These are phyloP conservation scores for Aricia agestis DNA, from an alignment of 1,140 invertebrate species.

Conservation along the genomic window DNA sequence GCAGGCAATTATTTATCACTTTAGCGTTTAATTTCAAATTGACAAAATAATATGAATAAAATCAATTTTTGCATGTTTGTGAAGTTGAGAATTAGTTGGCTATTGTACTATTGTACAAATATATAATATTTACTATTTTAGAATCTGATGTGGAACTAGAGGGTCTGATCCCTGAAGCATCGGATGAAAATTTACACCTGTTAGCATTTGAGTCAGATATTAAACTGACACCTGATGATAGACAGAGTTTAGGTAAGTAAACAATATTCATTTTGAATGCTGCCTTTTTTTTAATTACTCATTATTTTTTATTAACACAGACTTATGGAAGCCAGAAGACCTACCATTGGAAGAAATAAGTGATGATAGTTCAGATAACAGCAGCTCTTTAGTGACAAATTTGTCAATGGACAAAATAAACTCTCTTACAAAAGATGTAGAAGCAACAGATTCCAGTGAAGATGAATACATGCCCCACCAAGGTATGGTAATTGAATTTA, in stretches of 20 bases:
- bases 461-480: conserved; percentile 64
- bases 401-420: conserved; percentile 63
- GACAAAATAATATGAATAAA: too few species aligned
- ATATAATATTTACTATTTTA: conserved; percentile 35
- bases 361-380: conserved; percentile 70
- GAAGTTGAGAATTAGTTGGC: too few species aligned
- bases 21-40: not conserved
- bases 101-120: not conserved
- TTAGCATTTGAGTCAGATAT: conserved; percentile 57
- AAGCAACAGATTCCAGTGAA: conserved; percentile 64
- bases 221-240: conserved; percentile 49
- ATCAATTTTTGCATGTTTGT: too few species aligned
- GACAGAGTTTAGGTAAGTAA: conserved; percentile 57
- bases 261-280: not conserved
- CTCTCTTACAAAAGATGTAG: conserved; percentile 55
- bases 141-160: conserved; percentile 64
- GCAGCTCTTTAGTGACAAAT: conserved; percentile 63
- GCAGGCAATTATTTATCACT: conserved; percentile 44
- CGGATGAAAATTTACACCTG: conserved; percentile 56
- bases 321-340: conserved; percentile 68
- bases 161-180: conserved; percentile 57
- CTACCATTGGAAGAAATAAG: conserved; percentile 56
- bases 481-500: conserved; percentile 31
- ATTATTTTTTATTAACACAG: conserved; percentile 30
- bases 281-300: not conserved